These are phyloP conservation scores for Centropus bengalensis DNA, from an alignment of 2,113 vertebrate genomes.

Conservation along the genomic window DNA sequence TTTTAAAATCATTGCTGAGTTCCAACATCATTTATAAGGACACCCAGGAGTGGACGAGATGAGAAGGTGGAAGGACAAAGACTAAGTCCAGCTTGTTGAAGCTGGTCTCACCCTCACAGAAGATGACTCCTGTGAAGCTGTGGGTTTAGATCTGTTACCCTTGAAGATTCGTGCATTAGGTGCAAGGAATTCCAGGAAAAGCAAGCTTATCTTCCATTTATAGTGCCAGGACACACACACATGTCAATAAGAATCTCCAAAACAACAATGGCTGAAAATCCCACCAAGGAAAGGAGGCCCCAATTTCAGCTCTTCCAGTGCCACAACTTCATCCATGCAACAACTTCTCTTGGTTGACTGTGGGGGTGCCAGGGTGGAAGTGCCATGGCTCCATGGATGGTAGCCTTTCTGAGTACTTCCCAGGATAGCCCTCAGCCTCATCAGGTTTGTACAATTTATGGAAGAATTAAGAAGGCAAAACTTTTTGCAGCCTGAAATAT, in stretches of 20 bases:
- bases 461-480: not conserved
- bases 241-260: not conserved
- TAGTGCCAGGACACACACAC: not conserved
- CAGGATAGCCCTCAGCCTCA: not conserved
- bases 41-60: not conserved
- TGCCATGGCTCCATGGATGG: not conserved
- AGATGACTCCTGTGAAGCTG: not conserved
- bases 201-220: not conserved
- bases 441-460: not conserved
- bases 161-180: not conserved
- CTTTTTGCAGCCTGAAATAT: not conserved
- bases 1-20: not conserved
- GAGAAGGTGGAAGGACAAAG: not conserved
- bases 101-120: not conserved
- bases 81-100: not conserved
- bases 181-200: not conserved
- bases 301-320: not conserved
- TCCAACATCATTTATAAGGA: not conserved
- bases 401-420: not conserved
- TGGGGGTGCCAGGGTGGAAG: not conserved
- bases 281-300: not conserved
- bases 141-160: not conserved
- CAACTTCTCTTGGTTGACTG: rapidly evolving
- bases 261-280: not conserved
- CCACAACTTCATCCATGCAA: not conserved